Base-by-base conservation (phyloP, 2,888 invertebrate genomes). In the Smittia aterrima region DNA sequence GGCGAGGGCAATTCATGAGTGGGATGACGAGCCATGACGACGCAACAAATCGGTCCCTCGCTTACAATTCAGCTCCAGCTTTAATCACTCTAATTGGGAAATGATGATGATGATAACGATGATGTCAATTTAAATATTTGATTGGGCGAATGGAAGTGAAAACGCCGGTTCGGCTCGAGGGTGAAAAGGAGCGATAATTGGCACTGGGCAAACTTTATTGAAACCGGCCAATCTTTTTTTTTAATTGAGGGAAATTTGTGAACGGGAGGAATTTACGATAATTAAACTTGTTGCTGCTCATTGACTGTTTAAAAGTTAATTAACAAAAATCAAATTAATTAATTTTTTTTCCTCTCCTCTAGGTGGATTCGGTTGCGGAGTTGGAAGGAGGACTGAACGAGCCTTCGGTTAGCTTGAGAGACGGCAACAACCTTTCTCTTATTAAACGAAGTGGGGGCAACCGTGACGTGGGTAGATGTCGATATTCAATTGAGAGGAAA, bases 91-190 rank as follows among this genome's bases (percentile, higher is more conserved):
- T 47, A 68, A 47, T 68, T 41, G 68, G 47, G 24, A 47, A 24
- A 68, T 47, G 47, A 68, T 68, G 38, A 40, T 40, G 66, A 66
- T 66, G 68, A 68, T 38, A 9, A 32, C 9, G 47, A 38, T 24
- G 68, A 47, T 68, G 68, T 47, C 68, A 68, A 68, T 68, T 68
- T 68, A 68, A 68, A 68, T 68, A 68, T 68, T 68, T 68, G 68
- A 68, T 47, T 41, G 68, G 32, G 32, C 32, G 3, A 40, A 18
- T 38, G 18, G 9, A 66, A 40, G 40, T 38, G 18, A 20, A 66
- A 7, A 20, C 32, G 32, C 9, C 32, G 32, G 32, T 6, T 32
- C 32, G 32, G 9, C 4, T 9, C 32, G 4, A 32, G 32, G 32
- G 32, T 6, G 32, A 9, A 32, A 32, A 32, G 32, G 32, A 32